phyloP scores from a whole-genome alignment of 2,797 vertebrate genomes.

The Etheostoma nigrum region DNA sequence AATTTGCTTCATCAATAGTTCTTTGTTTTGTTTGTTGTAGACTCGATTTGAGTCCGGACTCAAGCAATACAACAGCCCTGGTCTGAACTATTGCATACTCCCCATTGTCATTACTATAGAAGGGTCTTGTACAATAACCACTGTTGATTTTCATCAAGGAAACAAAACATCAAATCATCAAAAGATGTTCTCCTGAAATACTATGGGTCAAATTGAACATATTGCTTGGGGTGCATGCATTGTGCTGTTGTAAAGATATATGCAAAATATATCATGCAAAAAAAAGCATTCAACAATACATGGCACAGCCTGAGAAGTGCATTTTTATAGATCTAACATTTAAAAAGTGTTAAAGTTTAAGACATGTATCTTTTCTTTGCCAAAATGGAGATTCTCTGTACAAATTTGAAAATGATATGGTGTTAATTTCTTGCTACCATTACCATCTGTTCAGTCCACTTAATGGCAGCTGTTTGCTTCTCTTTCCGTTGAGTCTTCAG shows the following conservation, averaged over 20 bases:
- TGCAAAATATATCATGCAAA: slow-evolving; percentile 40
- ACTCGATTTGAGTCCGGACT: too few relatives aligned
- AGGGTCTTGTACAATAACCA: slow-evolving; percentile 8
- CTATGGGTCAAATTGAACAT: slow-evolving; percentile 14
- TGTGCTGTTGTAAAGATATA: slow-evolving; percentile 34
- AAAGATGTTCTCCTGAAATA: slow-evolving; percentile 10
- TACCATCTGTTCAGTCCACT: slow-evolving; percentile 75
- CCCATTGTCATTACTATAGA: slow-evolving; percentile 4
- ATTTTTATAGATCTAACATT: too few relatives aligned
- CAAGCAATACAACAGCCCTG: not conserved
- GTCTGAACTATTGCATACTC: not conserved
- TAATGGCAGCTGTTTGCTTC: slow-evolving; percentile 73
- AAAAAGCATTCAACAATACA: not conserved
- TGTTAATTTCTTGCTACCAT: slow-evolving; percentile 67
- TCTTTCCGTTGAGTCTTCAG: slow-evolving; percentile 63
- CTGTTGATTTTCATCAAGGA: slow-evolving; percentile 32
- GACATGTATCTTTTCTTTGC: slow-evolving; percentile 23
- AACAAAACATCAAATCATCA: slow-evolving; percentile 23
- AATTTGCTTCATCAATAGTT: too few relatives aligned
- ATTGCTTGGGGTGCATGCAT: slow-evolving; percentile 1
- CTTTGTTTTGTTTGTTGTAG: too few relatives aligned
- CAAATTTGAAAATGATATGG: slow-evolving; percentile 64
- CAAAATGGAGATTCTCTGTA: slow-evolving; percentile 47
- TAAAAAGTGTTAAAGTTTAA: not conserved
- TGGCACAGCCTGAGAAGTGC: too few relatives aligned